A percentile compares a stretch with the other conserved stretches of the same genome.
phyloP scores from a whole-genome alignment of 2,888 invertebrate species.

The Pyrrhosoma nymphula region DNA sequence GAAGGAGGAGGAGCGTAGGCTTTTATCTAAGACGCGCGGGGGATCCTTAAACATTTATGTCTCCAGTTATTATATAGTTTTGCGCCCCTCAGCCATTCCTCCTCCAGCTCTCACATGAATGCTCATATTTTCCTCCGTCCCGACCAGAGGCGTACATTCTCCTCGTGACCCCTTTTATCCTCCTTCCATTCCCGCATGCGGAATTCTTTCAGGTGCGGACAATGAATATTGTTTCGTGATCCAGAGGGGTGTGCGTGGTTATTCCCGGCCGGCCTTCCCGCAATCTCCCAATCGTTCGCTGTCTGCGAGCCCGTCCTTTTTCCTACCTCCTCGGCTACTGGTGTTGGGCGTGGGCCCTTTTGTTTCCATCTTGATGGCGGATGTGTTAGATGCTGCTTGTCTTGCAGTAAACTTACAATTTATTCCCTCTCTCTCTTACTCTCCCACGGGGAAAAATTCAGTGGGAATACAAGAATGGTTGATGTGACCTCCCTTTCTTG shows the following conservation, averaged over 20 bases:
- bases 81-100: neutral
- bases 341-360: constrained; percentile 38
- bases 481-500: neutral
- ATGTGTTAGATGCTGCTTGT: constrained; percentile 29
- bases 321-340: constrained; percentile 6
- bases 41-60: no score
- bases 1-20: no score
- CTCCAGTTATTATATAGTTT: no score
- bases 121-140: neutral
- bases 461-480: neutral
- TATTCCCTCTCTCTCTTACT: neutral
- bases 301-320: neutral
- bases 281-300: neutral
- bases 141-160: neutral
- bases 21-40: no score
- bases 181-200: neutral
- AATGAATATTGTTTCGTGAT: constrained; percentile 63
- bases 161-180: neutral
- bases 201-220: constrained; percentile 21
- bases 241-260: constrained; percentile 33
- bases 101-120: neutral
- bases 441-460: neutral
- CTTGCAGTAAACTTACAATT: constrained; percentile 36
- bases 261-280: neutral
- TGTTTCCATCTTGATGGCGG: constrained; percentile 36